phyloP scores from a whole-genome alignment of 2,888 invertebrate species.

The Endomychus coccineus region DNA sequence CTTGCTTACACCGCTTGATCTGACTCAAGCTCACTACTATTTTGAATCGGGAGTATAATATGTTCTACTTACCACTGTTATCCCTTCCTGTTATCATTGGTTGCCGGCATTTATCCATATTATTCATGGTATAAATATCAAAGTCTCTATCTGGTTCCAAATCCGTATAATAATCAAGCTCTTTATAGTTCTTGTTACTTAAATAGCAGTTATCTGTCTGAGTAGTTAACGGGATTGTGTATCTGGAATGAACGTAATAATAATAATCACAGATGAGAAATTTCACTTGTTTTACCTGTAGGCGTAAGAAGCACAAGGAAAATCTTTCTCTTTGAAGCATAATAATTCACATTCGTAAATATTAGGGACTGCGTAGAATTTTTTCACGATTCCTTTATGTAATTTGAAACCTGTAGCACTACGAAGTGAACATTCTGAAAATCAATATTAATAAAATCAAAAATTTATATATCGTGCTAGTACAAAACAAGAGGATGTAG shows the following conservation, averaged over 20 bases:
- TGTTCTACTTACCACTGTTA: slow-evolving; percentile 40
- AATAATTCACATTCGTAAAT: slow-evolving; percentile 70
- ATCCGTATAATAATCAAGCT: slow-evolving; percentile 66
- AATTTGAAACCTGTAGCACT: slow-evolving; percentile 69
- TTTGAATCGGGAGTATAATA: no score
- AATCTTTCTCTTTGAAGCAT: slow-evolving; percentile 63
- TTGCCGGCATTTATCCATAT: slow-evolving; percentile 46
- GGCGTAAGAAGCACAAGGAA: slow-evolving; percentile 69
- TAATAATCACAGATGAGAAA: neutral
- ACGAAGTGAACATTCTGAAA: slow-evolving; percentile 66
- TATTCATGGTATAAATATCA: slow-evolving; percentile 71
- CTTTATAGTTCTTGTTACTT: slow-evolving; percentile 62
- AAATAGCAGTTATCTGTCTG: slow-evolving; percentile 70
- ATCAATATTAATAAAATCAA: no score
- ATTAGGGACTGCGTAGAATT: slow-evolving; percentile 57
- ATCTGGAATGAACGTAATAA: slow-evolving; percentile 30
- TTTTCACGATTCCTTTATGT: slow-evolving; percentile 58
- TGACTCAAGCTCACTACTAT: no score
- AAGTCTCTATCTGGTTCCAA: slow-evolving; percentile 66
- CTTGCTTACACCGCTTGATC: no score
- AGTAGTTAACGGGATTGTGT: slow-evolving; percentile 46
- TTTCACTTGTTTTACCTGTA: slow-evolving; percentile 53
- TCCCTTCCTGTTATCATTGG: slow-evolving; percentile 42
- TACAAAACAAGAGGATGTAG: no score
- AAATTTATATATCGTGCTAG: no score